Percentiles rank a stretch among this genome's conserved stretches.
Conservation (phyloP, 2,888 invertebrate genomes). For the Cetonia aurata region DNA sequence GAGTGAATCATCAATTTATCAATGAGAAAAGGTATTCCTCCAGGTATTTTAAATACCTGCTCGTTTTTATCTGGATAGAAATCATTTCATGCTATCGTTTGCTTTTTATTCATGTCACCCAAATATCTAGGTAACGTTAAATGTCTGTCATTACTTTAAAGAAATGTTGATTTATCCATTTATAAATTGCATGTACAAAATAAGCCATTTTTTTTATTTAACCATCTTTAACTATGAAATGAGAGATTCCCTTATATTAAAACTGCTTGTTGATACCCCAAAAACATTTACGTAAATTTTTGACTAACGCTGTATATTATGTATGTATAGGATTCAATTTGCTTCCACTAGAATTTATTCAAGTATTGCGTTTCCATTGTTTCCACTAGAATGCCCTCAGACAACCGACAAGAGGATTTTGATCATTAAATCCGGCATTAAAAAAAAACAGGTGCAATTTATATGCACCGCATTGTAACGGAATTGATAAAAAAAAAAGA, state of each 20-base stretch:
- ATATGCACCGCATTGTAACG: neutral
- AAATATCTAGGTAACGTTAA: neutral
- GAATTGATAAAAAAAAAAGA: neutral
- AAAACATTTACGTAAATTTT: constrained; percentile 1
- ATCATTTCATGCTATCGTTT: too few species aligned
- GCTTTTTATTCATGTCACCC: too few species aligned
- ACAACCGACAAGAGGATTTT: neutral
- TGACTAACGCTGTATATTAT: constrained; percentile 4
- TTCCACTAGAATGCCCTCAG: constrained; percentile 19
- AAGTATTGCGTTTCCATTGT: constrained; percentile 10
- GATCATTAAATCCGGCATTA: neutral
- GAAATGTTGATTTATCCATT: constrained; percentile 2
- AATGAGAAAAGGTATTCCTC: too few species aligned
- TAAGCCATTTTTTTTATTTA: too few species aligned
- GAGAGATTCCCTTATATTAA: too few species aligned
- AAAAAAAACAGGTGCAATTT: constrained; percentile 2
- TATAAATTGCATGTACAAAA: too few species aligned
- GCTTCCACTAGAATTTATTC: too few species aligned
- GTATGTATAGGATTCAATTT: neutral
- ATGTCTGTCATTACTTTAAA: constrained; percentile 20
- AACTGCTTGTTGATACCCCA: too few species aligned
- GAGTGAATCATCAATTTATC: too few species aligned
- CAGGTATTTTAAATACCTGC: neutral
- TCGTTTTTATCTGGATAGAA: too few species aligned
- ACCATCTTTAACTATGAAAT: too few species aligned